Conservation (phyloP, 2,797 vertebrate genomes). For the Anas bernieri region DNA sequence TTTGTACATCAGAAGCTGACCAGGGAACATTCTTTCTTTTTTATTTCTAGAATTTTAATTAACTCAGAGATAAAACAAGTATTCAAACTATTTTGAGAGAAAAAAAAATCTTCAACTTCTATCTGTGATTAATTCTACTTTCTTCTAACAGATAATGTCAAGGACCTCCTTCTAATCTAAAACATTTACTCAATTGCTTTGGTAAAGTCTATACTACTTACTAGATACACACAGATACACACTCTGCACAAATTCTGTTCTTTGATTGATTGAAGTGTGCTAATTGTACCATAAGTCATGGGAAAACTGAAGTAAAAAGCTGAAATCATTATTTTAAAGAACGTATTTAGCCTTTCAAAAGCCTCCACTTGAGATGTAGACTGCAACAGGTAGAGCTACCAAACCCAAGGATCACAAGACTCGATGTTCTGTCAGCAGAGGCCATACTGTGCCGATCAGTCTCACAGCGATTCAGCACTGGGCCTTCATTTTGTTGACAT, state of each 20-base stretch:
- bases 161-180: constrained; percentile 21
- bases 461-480: neutral
- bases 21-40: neutral
- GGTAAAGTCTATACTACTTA: constrained; percentile 15
- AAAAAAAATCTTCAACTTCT: constrained; percentile 40
- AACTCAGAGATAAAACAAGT: constrained; percentile 40
- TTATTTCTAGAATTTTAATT: constrained; percentile 17
- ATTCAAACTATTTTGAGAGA: constrained; percentile 39
- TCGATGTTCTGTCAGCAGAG: neutral
- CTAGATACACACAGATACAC: neutral
- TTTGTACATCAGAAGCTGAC: constrained; percentile 5
- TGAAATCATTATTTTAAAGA: neutral
- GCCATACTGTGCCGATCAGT: neutral
- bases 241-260: neutral
- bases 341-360: neutral
- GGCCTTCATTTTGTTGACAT: neutral
- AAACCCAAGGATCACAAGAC: neutral
- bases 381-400: neutral
- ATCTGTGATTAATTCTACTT: constrained; percentile 51
- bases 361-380: neutral
- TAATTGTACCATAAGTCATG: neutral
- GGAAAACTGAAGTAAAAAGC: neutral
- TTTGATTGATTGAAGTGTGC: neutral
- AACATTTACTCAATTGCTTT: constrained; percentile 20
- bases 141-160: constrained; percentile 59